Base-by-base conservation (phyloP, 2,888 invertebrate species). In the Coenonympha glycerion region DNA sequence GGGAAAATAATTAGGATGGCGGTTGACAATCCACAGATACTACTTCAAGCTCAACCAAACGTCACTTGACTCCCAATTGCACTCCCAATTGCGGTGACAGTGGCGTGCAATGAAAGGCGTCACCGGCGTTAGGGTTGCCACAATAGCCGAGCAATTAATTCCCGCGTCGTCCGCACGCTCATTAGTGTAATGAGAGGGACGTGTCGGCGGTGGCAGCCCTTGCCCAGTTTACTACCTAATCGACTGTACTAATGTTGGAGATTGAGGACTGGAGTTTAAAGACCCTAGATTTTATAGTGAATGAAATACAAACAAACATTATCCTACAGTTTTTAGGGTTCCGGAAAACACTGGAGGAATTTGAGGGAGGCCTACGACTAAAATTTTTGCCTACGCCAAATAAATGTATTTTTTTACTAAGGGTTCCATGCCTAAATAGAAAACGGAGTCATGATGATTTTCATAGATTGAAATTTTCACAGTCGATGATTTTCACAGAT, bases 161-260 rank as follows among this genome's bases (percentile, higher is more conserved):
- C 69, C 44, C 47, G 56, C 67, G 59, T 57, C 72, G 77, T 72
- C 70, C 72, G 62, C 66, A 55, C 61, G 42, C 70, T 76, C 78
- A 76, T 79, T 80, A 78, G 68, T 69, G 71, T 79, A 81, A 81
- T 78, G 78, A 79, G 73, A 18, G 62, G 55, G 48, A 57, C 59
- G 59, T 59, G 59, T 53, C 41, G 47, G 53, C 41, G 47, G 47
- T 34, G 47, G 22, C 36, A 22, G 50, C 19, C 47, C 39, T n/a
- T 44, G 45, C 31, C 50, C 6, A 18, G 53, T 9, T 3, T 30
- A 11, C 24, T 44, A 22, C 47, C 44, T 28, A 9, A 30, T 47
- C 52, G 22, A 44, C 44, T 6, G 9, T 16, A 37, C n/a, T 1
- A 6, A 26, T 28, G 11, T 28, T 3, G 3, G n/a, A 11, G 4